phyloP scores from a whole-genome alignment of 2,797 vertebrate species.

The Ateles fusciceps region DNA sequence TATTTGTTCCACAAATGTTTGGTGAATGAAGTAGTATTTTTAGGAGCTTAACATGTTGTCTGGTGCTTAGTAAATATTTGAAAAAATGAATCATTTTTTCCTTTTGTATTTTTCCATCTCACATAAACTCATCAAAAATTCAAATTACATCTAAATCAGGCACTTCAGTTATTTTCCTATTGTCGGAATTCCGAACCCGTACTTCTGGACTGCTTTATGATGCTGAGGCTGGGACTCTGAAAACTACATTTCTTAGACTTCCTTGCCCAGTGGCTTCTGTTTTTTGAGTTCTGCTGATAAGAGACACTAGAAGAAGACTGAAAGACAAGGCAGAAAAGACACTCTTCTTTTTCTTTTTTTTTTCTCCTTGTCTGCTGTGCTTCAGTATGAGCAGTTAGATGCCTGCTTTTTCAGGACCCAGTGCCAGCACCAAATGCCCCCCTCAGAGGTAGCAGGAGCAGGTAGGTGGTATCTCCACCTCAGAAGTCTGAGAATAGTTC shows the following conservation, averaged over 20 bases:
- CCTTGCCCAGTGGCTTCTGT: neutral
- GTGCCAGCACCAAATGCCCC: too few species aligned
- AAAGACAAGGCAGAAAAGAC: neutral
- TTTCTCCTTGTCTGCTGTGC: neutral
- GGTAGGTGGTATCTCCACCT: neutral
- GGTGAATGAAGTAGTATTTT: conserved; percentile 1
- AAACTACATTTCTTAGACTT: neutral
- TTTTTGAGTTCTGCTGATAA: neutral
- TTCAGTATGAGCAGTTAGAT: neutral
- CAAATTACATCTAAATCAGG: neutral
- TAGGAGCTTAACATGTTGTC: neutral
- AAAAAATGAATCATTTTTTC: neutral
- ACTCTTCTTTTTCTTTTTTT: neutral
- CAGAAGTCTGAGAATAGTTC: neutral
- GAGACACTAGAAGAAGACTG: neutral
- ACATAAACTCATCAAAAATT: neutral
- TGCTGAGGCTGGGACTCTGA: neutral
- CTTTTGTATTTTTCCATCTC: neutral
- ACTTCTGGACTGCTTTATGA: neutral
- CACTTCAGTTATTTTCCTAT: neutral
- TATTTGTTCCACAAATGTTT: neutral
- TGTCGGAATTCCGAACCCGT: neutral
- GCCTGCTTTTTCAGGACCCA: neutral
- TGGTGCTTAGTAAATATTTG: neutral
- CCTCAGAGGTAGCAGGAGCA: neutral